A percentile compares a stretch with the other conserved stretches of the same genome.
Evolutionary conservation across 2,113 vertebrate species (phyloP).

Genomic region (Ciconia stormi): DNA sequence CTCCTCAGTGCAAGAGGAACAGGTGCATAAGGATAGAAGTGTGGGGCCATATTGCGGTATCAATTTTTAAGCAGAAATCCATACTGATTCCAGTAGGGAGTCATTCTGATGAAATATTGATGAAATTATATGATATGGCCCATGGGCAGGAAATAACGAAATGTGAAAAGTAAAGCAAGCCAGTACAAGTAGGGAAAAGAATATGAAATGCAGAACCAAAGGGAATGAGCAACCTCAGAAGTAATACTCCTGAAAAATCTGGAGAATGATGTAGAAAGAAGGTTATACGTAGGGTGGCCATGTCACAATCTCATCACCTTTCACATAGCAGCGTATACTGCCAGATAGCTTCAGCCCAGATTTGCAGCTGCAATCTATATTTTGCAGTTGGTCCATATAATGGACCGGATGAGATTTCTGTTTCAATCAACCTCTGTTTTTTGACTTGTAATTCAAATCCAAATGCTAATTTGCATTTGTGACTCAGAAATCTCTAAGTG

Average conservation of each 20-base stretch:
- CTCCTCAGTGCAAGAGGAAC: not conserved
- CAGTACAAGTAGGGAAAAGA: not conserved
- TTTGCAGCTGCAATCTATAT: not conserved
- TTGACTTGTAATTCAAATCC: slow-evolving; percentile 37
- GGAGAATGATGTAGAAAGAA: not conserved
- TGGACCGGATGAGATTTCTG: not conserved
- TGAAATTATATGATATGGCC: not conserved
- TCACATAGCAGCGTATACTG: not conserved
- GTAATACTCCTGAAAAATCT: not conserved
- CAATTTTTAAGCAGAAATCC: slow-evolving; percentile 50
- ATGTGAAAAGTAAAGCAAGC: not conserved
- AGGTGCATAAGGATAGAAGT: not conserved
- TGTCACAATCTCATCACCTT: not conserved
- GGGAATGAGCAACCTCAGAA: not conserved
- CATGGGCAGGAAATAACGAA: slow-evolving; percentile 3
- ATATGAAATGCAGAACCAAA: not conserved
- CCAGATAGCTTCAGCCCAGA: not conserved
- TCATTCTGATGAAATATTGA: slow-evolving; percentile 55
- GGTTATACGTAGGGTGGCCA: not conserved
- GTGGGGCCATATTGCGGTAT: not conserved
- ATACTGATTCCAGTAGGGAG: not conserved
- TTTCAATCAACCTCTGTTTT: not conserved
- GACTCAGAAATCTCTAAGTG: slow-evolving; percentile 43
- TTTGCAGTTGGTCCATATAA: not conserved
- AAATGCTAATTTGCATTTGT: slow-evolving; percentile 52